Evolutionary conservation across 2,113 vertebrate species (phyloP).

Genomic region (Nettapus auritus): DNA sequence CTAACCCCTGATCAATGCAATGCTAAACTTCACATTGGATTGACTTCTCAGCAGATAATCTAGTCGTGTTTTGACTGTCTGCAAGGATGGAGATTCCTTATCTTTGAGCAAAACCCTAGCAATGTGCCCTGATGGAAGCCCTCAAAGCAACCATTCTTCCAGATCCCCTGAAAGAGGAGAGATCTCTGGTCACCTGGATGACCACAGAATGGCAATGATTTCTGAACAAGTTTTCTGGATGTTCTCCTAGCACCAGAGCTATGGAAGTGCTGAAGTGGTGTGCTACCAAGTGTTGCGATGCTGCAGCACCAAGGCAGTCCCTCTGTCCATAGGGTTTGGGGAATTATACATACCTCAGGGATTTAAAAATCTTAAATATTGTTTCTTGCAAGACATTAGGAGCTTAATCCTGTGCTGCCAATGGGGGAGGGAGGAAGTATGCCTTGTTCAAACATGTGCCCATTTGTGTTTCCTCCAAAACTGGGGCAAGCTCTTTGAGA

Average conservation of each 20-base stretch:
- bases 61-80: not conserved
- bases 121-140: not conserved
- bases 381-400: not conserved
- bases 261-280: not conserved
- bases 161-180: not conserved
- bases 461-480: not conserved
- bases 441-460: not conserved
- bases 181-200: not conserved
- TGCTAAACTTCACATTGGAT: not conserved
- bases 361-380: not conserved
- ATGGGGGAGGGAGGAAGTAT: not conserved
- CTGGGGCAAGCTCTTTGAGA: not conserved
- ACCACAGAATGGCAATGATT: not conserved
- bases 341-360: rapidly evolving
- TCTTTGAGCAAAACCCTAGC: not conserved
- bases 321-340: rapidly evolving
- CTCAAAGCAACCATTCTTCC: not conserved
- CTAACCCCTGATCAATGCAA: not conserved
- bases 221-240: not conserved
- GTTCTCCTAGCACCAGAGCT: not conserved
- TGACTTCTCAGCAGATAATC: not conserved
- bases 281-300: rapidly evolving
- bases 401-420: not conserved
- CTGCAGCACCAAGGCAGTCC: not conserved
- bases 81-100: not conserved